Evolutionary conservation across 2,797 vertebrate species (phyloP), one percentile per base, ranked within the genome.

Genomic region (Champsocephalus gunnari): DNA sequence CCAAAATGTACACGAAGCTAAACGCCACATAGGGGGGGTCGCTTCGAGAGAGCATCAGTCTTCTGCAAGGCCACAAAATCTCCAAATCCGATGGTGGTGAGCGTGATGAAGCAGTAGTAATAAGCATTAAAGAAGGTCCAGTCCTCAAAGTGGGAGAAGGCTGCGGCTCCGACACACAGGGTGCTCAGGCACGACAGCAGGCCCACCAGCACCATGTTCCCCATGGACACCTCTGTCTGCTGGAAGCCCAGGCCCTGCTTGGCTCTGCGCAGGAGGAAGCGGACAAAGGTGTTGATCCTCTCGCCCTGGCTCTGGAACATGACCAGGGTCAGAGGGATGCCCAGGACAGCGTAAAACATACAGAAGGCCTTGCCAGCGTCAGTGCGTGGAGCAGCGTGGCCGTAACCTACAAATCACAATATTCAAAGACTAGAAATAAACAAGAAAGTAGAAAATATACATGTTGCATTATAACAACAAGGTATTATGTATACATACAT

Each of bases 291-390:
- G 88, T 97, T 98, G 94, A 98, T 97, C 76, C 96, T 95, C 82
- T 98, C 96, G 0, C 96, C 97, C 86, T 97, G 89, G 88, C 96
- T 96, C 92, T 98, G 97, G 94, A 98, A 98, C 95, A 97, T 97
- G 84, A 98, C 96, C 82, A 98, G 91, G 0, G 96, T 97, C 81
- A 98, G 94, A 19, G 97, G 97, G 77, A 98, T 98, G 79, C 96
- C 97, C 89, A 98, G 82, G 66, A 96, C 93, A 0, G 95, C 97
- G 0, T 97, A 97, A 89, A 97, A 95, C 96, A 97, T 97, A 80
- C 97, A 98, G 95, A 98, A 98, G 34, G 94, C 94, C 86, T 97
- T 97, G 69, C 97, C 96, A 0, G 95, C 96, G 0, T 97, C 96
- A 0, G 97, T 98, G 73, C 96, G 94, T 0, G 96, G 97, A 11